phyloP scores from a whole-genome alignment of 2,113 vertebrate genomes.

The Hirundichthys speculiger region DNA sequence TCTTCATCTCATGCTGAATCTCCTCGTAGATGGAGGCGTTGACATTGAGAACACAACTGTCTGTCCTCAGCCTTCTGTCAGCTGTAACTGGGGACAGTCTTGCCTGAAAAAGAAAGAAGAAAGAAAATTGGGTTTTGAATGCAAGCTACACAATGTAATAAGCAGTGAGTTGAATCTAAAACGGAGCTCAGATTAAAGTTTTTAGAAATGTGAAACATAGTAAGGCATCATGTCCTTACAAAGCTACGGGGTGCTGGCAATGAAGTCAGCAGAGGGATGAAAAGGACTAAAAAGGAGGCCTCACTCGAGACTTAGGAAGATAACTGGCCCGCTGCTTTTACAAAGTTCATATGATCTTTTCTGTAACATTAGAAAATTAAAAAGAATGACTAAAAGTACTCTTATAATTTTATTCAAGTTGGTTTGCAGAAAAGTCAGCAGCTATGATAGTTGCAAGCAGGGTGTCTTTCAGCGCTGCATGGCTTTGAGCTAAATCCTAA shows the following conservation, averaged over 20 bases:
- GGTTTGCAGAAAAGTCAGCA: no score
- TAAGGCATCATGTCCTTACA: background rate
- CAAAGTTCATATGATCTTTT: no score
- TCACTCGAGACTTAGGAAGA: background rate
- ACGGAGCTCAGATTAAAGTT: background rate
- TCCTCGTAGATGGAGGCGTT: conserved; percentile 75
- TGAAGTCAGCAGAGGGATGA: background rate
- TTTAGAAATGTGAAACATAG: background rate
- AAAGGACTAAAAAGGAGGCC: background rate
- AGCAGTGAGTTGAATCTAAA: background rate
- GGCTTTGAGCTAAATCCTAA: no score
- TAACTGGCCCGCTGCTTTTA: background rate
- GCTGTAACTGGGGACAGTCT: conserved; percentile 68
- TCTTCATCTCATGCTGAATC: conserved; percentile 79
- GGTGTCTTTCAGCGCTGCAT: no score
- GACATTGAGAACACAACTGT: conserved; percentile 71
- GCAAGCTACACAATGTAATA: background rate
- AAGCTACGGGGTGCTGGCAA: background rate
- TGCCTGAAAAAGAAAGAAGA: conserved; percentile 47
- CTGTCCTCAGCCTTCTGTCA: conserved; percentile 68
- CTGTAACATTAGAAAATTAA: no score
- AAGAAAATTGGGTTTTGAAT: background rate
- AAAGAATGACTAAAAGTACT: no score
- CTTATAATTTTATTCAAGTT: no score
- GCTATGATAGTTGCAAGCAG: no score